Evolutionary conservation across 2,888 invertebrate species (phyloP).

Genomic region (Ormyrus nitidulus): DNA sequence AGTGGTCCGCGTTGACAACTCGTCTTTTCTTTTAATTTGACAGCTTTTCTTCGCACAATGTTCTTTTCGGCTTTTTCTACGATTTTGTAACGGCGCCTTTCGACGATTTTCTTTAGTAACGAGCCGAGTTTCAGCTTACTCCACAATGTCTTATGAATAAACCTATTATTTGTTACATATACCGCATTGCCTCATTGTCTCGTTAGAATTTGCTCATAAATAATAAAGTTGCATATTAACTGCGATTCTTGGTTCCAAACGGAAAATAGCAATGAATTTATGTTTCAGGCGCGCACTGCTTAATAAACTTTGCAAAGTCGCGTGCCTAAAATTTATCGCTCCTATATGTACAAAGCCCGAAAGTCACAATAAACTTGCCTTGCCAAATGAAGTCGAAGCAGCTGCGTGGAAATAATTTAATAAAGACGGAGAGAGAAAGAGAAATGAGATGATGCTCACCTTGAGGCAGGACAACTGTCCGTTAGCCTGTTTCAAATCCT

Average conservation of each 20-base stretch:
- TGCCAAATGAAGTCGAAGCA: no score
- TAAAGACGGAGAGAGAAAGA: neutral
- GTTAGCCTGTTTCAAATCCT: slow-evolving; percentile 90
- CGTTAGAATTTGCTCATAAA: neutral
- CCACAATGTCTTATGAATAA: neutral
- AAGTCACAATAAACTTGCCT: no score
- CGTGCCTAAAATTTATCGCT: no score
- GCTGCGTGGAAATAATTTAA: no score
- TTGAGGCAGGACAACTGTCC: slow-evolving; percentile 89
- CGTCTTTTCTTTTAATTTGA: neutral
- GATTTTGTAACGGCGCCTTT: neutral
- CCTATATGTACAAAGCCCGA: no score
- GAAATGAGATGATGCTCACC: slow-evolving; percentile 76
- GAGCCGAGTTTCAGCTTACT: neutral
- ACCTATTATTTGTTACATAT: neutral
- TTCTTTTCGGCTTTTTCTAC: neutral
- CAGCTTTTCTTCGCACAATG: neutral
- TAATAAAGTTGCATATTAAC: neutral
- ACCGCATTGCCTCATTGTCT: neutral
- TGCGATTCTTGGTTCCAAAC: no score
- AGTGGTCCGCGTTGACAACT: neutral
- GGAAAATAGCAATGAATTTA: no score
- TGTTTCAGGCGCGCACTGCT: no score
- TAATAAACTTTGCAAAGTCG: no score
- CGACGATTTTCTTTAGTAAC: neutral